A percentile compares a stretch with the other conserved stretches of the same genome.
Evolutionary conservation across 2,888 invertebrate genomes (phyloP).

Genomic region (Shargacucullia verbasci): DNA sequence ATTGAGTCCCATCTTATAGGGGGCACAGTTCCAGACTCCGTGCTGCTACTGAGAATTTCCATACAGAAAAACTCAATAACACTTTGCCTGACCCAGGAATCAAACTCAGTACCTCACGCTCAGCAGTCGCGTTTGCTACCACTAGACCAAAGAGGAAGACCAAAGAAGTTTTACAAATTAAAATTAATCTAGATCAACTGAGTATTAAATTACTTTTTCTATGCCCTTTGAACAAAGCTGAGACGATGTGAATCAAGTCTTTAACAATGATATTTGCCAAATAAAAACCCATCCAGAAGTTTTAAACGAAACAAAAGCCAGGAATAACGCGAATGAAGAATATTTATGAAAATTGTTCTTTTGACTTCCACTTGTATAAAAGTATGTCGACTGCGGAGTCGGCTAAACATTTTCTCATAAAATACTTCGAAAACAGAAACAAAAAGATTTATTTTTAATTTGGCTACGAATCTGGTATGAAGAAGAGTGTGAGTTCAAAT

Average conservation of each 20-base stretch:
- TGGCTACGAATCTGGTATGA: neutral
- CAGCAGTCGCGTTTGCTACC: too few species aligned
- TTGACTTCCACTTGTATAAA: constrained; percentile 17
- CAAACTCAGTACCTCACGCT: too few species aligned
- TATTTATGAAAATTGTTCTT: constrained; percentile 46
- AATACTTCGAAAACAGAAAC: constrained; percentile 31
- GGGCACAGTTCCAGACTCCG: too few species aligned
- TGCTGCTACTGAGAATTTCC: too few species aligned
- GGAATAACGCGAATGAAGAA: constrained; percentile 26
- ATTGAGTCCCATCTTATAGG: too few species aligned
- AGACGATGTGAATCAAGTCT: constrained; percentile 7
- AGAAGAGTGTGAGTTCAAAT: too few species aligned
- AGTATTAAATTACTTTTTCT: constrained; percentile 9
- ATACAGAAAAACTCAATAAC: too few species aligned
- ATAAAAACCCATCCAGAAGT: constrained; percentile 22
- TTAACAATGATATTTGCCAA: constrained; percentile 23
- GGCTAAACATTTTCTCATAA: constrained; percentile 26
- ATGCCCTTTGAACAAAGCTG: constrained; percentile 7
- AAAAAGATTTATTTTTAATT: constrained; percentile 29
- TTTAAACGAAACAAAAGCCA: constrained; percentile 23
- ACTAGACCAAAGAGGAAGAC: too few species aligned
- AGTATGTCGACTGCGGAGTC: neutral
- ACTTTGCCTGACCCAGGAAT: too few species aligned
- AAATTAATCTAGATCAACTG: too few species aligned
- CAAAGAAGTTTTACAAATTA: too few species aligned